Percentiles rank a stretch among this genome's conserved stretches.
Conservation (phyloP, 2,797 vertebrate species). For the Pogonophryne albipinna region DNA sequence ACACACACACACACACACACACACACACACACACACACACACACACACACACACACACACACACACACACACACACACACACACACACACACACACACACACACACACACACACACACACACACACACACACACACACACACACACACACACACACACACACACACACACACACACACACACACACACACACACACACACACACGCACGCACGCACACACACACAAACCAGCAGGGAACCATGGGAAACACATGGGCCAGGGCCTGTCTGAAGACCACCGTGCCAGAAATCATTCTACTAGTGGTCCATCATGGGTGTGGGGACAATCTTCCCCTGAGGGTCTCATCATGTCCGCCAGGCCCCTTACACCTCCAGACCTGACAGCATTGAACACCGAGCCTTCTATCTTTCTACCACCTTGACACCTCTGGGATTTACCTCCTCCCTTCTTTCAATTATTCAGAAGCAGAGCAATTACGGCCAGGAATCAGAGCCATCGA, state of each 20-base stretch:
- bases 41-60: constrained; percentile 5
- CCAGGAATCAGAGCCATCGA: constrained; percentile 54
- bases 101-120: constrained; percentile 13
- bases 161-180: constrained; percentile 11
- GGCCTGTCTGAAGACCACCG: constrained; percentile 13
- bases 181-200: constrained; percentile 13
- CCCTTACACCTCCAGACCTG: constrained; percentile 50
- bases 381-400: constrained; percentile 38
- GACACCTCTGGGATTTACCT: constrained; percentile 68
- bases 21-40: not conserved
- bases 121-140: not conserved
- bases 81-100: constrained; percentile 1
- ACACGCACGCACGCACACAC: not conserved
- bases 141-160: not conserved
- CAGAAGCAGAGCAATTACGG: constrained; percentile 71
- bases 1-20: constrained; percentile 16
- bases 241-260: constrained; percentile 29
- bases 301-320: constrained; percentile 48
- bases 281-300: constrained; percentile 57
- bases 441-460: constrained; percentile 75
- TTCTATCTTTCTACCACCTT: constrained; percentile 67
- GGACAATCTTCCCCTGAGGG: constrained; percentile 36
- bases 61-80: constrained; percentile 1
- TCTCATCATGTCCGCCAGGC: constrained; percentile 60
- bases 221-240: constrained; percentile 30